Percentiles rank a stretch among this genome's conserved stretches.
Conservation (phyloP, 2,113 vertebrate genomes). For the Syrmaticus mikado region DNA sequence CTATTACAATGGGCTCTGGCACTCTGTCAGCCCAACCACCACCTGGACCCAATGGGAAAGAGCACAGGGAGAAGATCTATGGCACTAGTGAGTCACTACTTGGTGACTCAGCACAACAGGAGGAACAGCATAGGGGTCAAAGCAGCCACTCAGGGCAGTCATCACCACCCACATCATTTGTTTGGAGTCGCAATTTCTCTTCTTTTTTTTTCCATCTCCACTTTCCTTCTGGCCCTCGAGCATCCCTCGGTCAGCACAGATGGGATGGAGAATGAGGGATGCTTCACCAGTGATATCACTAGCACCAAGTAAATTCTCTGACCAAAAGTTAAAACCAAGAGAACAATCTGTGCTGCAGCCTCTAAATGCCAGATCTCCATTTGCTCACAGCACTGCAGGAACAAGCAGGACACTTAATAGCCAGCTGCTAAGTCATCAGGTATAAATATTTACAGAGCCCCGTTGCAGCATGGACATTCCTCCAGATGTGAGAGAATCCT, state of each 20-base stretch:
- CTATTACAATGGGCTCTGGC: neutral
- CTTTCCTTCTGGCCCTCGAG: neutral
- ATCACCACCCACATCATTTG: accelerated
- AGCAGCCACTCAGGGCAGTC: neutral
- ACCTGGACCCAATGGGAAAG: neutral
- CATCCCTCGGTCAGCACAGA: accelerated
- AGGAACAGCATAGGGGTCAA: neutral
- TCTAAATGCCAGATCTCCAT: slow-evolving; percentile 60
- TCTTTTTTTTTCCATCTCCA: neutral
- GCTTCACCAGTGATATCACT: slow-evolving; percentile 61
- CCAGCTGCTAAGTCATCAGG: slow-evolving; percentile 60
- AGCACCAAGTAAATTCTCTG: slow-evolving; percentile 35
- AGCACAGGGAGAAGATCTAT: neutral
- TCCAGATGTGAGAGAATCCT: slow-evolving; percentile 36
- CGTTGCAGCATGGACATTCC: slow-evolving; percentile 55
- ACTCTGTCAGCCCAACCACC: neutral
- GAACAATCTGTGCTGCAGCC: slow-evolving; percentile 42
- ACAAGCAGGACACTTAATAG: slow-evolving; percentile 56
- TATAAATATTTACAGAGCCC: slow-evolving; percentile 73
- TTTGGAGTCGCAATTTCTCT: neutral
- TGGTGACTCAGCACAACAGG: neutral
- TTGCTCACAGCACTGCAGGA: slow-evolving; percentile 2
- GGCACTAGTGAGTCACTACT: neutral
- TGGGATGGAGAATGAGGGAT: neutral
- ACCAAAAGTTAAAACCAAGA: slow-evolving; percentile 31